Evolutionary conservation across 2,113 vertebrate species (phyloP), one percentile per base, ranked within the genome.

Genomic region (Eolophus roseicapilla): DNA sequence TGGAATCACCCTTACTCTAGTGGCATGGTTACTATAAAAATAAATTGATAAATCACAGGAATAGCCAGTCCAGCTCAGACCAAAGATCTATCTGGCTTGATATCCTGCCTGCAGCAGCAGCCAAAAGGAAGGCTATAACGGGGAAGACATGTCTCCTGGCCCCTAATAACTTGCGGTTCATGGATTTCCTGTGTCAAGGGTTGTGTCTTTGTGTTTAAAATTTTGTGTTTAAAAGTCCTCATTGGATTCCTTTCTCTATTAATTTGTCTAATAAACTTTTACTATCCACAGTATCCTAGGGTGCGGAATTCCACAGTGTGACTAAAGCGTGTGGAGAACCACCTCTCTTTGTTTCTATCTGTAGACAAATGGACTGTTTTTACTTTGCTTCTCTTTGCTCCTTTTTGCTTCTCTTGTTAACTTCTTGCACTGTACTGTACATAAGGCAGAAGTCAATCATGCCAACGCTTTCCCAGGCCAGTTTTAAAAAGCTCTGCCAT

Each of bases 261-360:
- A 49, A 71, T 92, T 92, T 78, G 43, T 74, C 67, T 86, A 82
- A 86, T 90, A 79, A 79, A 82, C 60, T 74, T 90, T 86, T 78
- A 90, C 60, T 44, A 52, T 59, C 18, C 60, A 47, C 53, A 47
- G 29, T 78, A 59, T 74, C 64, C 82, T 41, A 57, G 29, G 70
- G 81, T 18, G 0, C 2, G 5, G 50, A 82, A 52, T 90, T 86
- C 21, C 60, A 50, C 20, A 41, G 52, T 16, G 25, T 19, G 21
- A 50, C 65, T 86, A 44, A 16, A 57, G 70, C 41, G 82, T 18
- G 33, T 41, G 81, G 53, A 89, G 47, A 78, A 12, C 27, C 68
- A 64, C 57, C 68, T 69, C 41, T 33, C 41, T 80, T 64, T 68
- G 52, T 52, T 95, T 57, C 53, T 63, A 13, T 43, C n/a, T 52